Conservation (phyloP, 2,888 invertebrate species). For the Dryomyza anilis region DNA sequence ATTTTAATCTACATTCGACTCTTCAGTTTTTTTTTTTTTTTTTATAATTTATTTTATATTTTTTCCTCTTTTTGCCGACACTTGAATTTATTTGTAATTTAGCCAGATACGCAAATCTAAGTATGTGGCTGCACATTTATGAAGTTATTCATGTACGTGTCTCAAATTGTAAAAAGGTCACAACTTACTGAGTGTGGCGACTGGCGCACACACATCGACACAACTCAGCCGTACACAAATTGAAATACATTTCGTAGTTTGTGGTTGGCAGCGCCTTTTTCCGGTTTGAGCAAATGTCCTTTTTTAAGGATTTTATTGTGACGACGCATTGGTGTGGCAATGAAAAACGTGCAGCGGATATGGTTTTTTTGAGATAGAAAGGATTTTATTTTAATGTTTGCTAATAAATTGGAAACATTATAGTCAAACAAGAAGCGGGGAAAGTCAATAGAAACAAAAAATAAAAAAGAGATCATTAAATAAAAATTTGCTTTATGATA, state of each 20-base stretch:
- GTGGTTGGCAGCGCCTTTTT: too few species aligned
- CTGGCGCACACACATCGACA: too few species aligned
- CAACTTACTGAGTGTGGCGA: too few species aligned
- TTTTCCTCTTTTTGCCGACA: neutral
- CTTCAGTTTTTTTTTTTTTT: neutral
- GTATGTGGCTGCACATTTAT: neutral
- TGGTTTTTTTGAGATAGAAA: too few species aligned
- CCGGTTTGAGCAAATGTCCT: too few species aligned
- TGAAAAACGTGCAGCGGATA: too few species aligned
- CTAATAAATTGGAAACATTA: conserved; percentile 51
- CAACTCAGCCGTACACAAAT: too few species aligned
- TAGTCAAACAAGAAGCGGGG: too few species aligned
- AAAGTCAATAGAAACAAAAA: too few species aligned
- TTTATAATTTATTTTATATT: neutral
- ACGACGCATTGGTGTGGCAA: too few species aligned
- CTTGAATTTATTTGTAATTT: neutral
- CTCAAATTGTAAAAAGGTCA: neutral
- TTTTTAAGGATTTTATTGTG: too few species aligned
- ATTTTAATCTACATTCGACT: conserved; percentile 1
- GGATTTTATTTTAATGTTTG: conserved; percentile 24
- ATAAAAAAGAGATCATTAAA: conserved; percentile 35
- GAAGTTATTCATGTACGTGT: conserved; percentile 5
- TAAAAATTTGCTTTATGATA: too few species aligned
- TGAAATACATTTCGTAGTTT: neutral
- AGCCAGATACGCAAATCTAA: neutral